Base-by-base conservation (phyloP, 1,140 invertebrate species). In the Macrostomum lignano region DNA sequence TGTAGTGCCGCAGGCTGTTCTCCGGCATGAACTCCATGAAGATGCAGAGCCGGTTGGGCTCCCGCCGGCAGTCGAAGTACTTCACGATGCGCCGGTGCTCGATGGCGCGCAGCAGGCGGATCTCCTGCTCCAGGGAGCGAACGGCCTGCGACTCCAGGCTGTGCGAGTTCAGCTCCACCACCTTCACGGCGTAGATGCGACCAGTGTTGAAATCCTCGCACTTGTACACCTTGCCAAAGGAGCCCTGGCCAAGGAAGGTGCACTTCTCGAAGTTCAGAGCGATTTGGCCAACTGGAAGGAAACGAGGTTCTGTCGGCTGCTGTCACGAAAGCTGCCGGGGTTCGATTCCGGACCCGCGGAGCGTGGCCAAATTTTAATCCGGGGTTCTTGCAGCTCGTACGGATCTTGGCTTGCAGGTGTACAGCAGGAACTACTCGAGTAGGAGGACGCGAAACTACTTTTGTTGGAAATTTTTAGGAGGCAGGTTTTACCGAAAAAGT, bases 1-100 rank as follows among this genome's bases (percentile, higher is more conserved):
- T 40, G 31, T 53, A 44, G 35, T 60, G n/a, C n/a, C n/a, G n/a
- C n/a, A n/a, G 33, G 44, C 50, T 41, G 41, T 55, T 54, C 36
- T 55, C 55, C 10, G 55, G 46, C 51, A 60, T 55, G 30, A 49
- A 55, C 38, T 60, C 55, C 47, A 60, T 60, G 36, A 60, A n/a
- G 57, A 60, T 58, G n/a, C 45, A 51, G 14, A 59, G 39, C 7
- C 44, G 34, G 20, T 40, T 42, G 17, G 42, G 40, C 21, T 48
- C 48, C 25, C 48, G 38, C 25, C 48, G 43, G 42, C 48, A 49
- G 20, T 55, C 56, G 40, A 46, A 52, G 42, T 59, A 59, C 37
- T 55, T 52, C 4, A 59, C 55, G 39, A 59, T 58, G 30, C 53
- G 35, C 23, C 49, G 46, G 40, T 59, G 51, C 17, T 48, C 42